Base-by-base conservation (phyloP, 2,113 vertebrate species). In the Podarcis cretensis region DNA sequence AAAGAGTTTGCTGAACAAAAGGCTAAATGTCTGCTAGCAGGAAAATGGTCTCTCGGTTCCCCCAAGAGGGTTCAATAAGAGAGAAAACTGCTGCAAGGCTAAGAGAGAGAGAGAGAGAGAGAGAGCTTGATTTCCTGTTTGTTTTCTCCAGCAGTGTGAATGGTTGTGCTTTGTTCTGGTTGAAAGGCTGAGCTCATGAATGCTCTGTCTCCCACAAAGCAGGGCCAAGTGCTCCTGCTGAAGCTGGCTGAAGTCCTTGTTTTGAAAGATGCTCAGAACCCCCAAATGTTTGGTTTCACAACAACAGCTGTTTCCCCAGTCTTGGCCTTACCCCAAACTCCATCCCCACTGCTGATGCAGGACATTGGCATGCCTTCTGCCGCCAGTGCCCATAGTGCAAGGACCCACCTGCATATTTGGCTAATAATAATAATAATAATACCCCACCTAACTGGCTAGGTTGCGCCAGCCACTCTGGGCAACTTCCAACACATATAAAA, bases 221-320 rank as follows among this genome's bases (percentile, higher is more conserved):
- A 92, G 30, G 48, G 75, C 35, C 85, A 20, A 87, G 77, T 32
- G 32, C 84, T 90, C 71, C 4, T 88, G 59, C 74, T 90, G 71
- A 88, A 87, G 32, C 18, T 87, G 40, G 54, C 0, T 1, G 80
- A 90, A 84, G 40, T 35, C n/a, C 86, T 91, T 91, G 75, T 87
- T 93, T 78, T 35, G 57, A 75, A 84, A 93, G 18, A 40, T 1
- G 0, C 73, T 91, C 54, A 90, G 10, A 66, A 87, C 92, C 77
- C 8, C 40, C 5, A 63, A 86, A 6, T 12, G 2, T 87, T 92
- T 91, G 69, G 81, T 27, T n/a, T 90, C 69, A n/a, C 14, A 66
- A 48, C 5, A 75, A 16, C 32, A 80, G 21, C 13, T 13, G n/a
- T 93, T 93, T 90, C 84, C 92, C 66, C 48, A 37, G 25, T 43